These are phyloP conservation scores for Tachina grossa DNA, from an alignment of 2,888 invertebrate genomes.

Conservation along the genomic window DNA sequence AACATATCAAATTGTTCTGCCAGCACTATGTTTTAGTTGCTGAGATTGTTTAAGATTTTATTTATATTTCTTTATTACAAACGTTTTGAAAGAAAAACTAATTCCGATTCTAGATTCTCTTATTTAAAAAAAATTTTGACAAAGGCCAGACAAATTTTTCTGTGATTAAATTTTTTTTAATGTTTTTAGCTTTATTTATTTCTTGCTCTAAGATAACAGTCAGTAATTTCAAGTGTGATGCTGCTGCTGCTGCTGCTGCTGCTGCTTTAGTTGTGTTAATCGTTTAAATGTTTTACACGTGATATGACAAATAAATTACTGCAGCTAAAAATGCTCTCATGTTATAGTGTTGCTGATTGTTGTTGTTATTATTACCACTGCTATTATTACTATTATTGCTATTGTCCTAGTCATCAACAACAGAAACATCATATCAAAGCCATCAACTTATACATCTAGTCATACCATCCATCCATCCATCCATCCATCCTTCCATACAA, in stretches of 20 bases:
- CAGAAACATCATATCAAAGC: background rate
- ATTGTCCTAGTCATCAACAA: slow-evolving; percentile 56
- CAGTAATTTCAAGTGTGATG: slow-evolving; percentile 33
- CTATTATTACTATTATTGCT: slow-evolving; percentile 49
- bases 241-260: slow-evolving; percentile 1
- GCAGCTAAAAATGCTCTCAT: slow-evolving; percentile 15
- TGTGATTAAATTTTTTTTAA: background rate
- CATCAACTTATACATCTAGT: too few species aligned
- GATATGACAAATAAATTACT: slow-evolving; percentile 82
- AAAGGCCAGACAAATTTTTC: background rate
- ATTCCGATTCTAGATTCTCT: too few species aligned
- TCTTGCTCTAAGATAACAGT: background rate
- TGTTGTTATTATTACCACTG: slow-evolving; percentile 41
- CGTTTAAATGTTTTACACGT: slow-evolving; percentile 82
- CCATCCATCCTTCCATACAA: slow-evolving; percentile 44
- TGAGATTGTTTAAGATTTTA: too few species aligned
- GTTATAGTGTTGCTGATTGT: background rate
- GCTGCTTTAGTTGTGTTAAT: slow-evolving; percentile 56
- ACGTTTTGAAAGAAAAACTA: too few species aligned
- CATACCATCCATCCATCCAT: slow-evolving; percentile 23
- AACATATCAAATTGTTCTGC: too few species aligned
- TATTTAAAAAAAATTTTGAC: too few species aligned
- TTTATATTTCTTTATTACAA: too few species aligned
- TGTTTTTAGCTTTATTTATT: background rate
- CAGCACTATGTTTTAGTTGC: too few species aligned